Percentiles rank a stretch among this genome's conserved stretches.
Evolutionary conservation across 1,140 invertebrate species (phyloP).

Genomic region (Plutomurus gul): DNA sequence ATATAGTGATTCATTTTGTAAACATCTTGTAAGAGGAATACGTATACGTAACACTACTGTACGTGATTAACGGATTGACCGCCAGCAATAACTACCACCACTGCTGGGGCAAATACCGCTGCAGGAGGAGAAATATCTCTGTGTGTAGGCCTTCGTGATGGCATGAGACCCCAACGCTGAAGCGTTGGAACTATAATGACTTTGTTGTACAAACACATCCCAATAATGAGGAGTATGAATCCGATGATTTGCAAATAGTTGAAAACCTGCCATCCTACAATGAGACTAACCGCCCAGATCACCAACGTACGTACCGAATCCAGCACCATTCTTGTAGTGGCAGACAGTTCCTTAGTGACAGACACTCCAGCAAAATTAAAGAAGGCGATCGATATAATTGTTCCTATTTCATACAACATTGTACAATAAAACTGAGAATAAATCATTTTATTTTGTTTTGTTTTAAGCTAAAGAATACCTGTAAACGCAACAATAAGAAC

Average conservation of each 20-base stretch:
- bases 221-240: slow-evolving; percentile 71
- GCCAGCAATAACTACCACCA: too few relatives aligned
- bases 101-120: slow-evolving; percentile 42
- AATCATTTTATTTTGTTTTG: not conserved
- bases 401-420: slow-evolving; percentile 63
- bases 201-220: slow-evolving; percentile 79
- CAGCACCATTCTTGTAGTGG: slow-evolving; percentile 89
- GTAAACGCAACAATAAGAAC: slow-evolving; percentile 68
- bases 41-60: too few relatives aligned
- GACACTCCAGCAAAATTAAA: slow-evolving; percentile 95
- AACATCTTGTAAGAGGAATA: too few relatives aligned
- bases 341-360: slow-evolving; percentile 92
- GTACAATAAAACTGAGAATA: not conserved
- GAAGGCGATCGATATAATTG: slow-evolving; percentile 90
- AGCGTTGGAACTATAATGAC: slow-evolving; percentile 59
- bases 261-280: slow-evolving; percentile 76
- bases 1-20: too few relatives aligned
- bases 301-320: slow-evolving; percentile 87
- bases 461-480: slow-evolving; percentile 61
- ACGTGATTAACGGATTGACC: too few relatives aligned
- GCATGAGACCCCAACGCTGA: slow-evolving; percentile 44
- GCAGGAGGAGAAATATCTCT: slow-evolving; percentile 44
- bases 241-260: slow-evolving; percentile 79
- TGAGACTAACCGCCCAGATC: slow-evolving; percentile 82
- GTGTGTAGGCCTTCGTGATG: slow-evolving; percentile 32